Conservation (phyloP, 2,888 invertebrate species). For the Iphiclides podalirius region DNA sequence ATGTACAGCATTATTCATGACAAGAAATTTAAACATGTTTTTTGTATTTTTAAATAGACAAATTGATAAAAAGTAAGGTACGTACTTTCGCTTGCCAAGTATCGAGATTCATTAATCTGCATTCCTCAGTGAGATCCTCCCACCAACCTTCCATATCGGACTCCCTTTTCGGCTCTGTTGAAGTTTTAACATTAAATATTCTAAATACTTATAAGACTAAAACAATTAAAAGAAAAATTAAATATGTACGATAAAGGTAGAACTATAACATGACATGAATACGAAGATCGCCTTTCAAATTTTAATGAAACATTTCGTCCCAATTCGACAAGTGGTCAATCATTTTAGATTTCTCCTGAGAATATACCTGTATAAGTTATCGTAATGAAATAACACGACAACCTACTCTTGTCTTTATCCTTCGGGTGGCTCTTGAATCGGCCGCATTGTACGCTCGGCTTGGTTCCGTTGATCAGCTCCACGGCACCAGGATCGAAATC, state of each 20-base stretch:
- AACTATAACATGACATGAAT: too few species aligned
- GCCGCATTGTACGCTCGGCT: slow-evolving; percentile 52
- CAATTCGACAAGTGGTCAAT: too few species aligned
- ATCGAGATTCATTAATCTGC: slow-evolving; percentile 84
- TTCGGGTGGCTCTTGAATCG: slow-evolving; percentile 70
- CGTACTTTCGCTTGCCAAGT: slow-evolving; percentile 76
- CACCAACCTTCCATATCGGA: slow-evolving; percentile 84
- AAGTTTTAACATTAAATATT: neutral
- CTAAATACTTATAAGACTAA: neutral
- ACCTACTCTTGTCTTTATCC: slow-evolving; percentile 64
- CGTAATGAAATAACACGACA: too few species aligned
- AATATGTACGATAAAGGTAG: too few species aligned
- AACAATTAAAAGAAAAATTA: too few species aligned
- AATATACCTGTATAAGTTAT: too few species aligned
- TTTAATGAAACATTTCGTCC: too few species aligned
- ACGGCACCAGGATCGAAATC: slow-evolving; percentile 56
- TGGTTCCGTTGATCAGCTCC: slow-evolving; percentile 60
- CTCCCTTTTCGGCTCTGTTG: slow-evolving; percentile 56
- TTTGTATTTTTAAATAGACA: too few species aligned
- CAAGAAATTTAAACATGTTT: too few species aligned
- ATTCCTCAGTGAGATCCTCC: slow-evolving; percentile 85
- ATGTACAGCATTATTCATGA: too few species aligned
- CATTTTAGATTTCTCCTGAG: too few species aligned
- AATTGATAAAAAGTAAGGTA: neutral
- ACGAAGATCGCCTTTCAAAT: too few species aligned